Evolutionary conservation across 2,888 invertebrate species (phyloP).

Genomic region (Drosophila atripex): DNA sequence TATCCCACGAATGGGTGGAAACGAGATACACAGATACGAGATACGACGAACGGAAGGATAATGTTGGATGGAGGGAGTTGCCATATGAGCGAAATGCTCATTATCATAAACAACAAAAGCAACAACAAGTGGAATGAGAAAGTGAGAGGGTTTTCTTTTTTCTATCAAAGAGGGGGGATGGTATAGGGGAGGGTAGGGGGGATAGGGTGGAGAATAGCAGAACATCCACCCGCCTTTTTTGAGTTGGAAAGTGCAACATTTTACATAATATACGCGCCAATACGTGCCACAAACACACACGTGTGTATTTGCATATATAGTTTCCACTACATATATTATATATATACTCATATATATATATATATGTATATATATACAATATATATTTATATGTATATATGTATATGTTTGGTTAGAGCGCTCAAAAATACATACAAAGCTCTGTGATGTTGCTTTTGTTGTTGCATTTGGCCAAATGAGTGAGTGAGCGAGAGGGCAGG

Average conservation of each 20-base stretch:
- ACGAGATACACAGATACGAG: constrained; percentile 68
- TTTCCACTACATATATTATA: constrained; percentile 37
- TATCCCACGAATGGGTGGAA: constrained; percentile 73
- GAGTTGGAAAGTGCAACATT: constrained; percentile 67
- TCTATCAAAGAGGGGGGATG: background rate
- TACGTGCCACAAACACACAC: constrained; percentile 20
- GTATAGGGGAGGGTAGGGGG: background rate
- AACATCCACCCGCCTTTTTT: constrained; percentile 42
- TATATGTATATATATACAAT: too few species aligned
- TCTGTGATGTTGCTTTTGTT: background rate
- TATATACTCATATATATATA: constrained; percentile 9
- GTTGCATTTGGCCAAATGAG: background rate
- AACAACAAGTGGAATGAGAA: constrained; percentile 35
- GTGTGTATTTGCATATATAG: constrained; percentile 21
- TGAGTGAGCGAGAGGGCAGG: constrained; percentile 3
- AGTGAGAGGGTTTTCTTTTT: constrained; percentile 3
- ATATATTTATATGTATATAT: background rate
- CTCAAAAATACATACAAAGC: constrained; percentile 20
- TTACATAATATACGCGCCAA: constrained; percentile 73
- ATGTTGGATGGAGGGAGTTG: background rate
- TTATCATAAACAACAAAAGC: constrained; percentile 71
- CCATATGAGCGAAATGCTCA: constrained; percentile 77
- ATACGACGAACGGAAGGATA: too few species aligned
- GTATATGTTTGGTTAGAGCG: constrained; percentile 37
- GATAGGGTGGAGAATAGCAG: constrained; percentile 5